phyloP scores from a whole-genome alignment of 1,140 invertebrate species.

The Tetragonula clypearis region DNA sequence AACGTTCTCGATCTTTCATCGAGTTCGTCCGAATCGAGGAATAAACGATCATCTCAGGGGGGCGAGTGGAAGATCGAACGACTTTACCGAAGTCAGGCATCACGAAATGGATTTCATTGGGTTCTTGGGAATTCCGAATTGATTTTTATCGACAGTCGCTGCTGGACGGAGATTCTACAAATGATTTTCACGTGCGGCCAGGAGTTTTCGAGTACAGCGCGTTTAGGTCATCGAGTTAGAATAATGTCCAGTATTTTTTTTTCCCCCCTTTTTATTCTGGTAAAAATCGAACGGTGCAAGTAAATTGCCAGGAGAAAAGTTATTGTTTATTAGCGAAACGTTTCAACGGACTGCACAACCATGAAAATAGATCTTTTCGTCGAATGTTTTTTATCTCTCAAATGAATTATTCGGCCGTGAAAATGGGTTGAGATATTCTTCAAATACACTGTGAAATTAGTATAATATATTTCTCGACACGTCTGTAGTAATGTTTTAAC shows the following conservation, averaged over 20 bases:
- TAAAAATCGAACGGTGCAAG: background rate
- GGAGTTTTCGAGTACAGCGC: background rate
- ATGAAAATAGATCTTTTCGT: no score
- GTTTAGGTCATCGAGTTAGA: background rate
- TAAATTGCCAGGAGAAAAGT: background rate
- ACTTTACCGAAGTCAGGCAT: background rate
- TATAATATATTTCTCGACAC: no score
- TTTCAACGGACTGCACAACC: background rate
- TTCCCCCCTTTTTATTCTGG: background rate
- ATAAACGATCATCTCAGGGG: background rate
- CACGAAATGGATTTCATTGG: background rate
- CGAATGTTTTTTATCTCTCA: no score
- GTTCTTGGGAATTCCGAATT: background rate
- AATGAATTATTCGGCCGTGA: no score
- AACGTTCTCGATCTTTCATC: background rate
- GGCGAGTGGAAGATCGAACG: background rate
- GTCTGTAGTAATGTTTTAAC: no score
- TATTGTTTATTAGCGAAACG: background rate
- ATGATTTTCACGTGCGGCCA: background rate
- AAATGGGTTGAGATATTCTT: background rate
- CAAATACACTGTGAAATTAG: no score
- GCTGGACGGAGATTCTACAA: background rate
- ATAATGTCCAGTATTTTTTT: background rate
- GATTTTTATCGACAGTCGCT: background rate
- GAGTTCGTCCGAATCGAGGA: slow-evolving; percentile 1